A percentile compares a stretch with the other conserved stretches of the same genome.
Conservation (phyloP, 2,797 vertebrate species). For the Phrynocephalus forsythii region DNA sequence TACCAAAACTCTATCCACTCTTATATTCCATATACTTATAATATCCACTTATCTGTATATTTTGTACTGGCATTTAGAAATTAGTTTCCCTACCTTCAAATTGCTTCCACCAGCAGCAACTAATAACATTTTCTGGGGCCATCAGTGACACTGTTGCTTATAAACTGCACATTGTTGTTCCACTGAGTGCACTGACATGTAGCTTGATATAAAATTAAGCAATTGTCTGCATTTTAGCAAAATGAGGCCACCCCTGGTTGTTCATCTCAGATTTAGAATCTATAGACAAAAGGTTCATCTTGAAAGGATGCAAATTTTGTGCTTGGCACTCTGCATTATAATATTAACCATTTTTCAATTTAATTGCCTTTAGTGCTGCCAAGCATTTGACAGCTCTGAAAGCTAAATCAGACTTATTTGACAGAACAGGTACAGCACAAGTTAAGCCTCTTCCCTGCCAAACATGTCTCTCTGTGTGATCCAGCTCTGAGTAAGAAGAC, state of each 20-base stretch:
- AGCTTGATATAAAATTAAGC: slow-evolving; percentile 2
- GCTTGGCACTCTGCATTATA: slow-evolving; percentile 56
- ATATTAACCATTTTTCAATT: slow-evolving; percentile 58
- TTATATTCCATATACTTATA: background rate
- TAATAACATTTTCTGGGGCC: background rate
- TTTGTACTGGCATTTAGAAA: background rate
- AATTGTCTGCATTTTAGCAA: background rate
- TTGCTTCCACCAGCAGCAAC: background rate
- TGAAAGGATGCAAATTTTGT: slow-evolving; percentile 52
- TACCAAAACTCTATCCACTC: background rate
- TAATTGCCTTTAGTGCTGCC: slow-evolving; percentile 65
- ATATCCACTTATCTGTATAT: slow-evolving; percentile 13
- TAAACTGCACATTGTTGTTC: slow-evolving; percentile 10
- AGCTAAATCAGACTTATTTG: slow-evolving; percentile 53
- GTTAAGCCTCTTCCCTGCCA: slow-evolving; percentile 34
- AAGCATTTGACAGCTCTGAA: slow-evolving; percentile 57
- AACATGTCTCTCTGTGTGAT: slow-evolving; percentile 1
- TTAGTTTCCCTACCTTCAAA: background rate
- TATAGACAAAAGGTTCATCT: slow-evolving; percentile 42
- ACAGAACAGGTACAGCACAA: slow-evolving; percentile 43
- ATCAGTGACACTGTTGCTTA: background rate
- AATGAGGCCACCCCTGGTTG: slow-evolving; percentile 13
- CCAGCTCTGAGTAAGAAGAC: slow-evolving; percentile 34
- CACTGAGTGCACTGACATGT: slow-evolving; percentile 9
- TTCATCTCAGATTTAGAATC: slow-evolving; percentile 21